A percentile compares a stretch with the other conserved stretches of the same genome.
These are phyloP conservation scores for Malacoraja senta DNA, from an alignment of 2,797 vertebrate genomes.

Conservation along the genomic window DNA sequence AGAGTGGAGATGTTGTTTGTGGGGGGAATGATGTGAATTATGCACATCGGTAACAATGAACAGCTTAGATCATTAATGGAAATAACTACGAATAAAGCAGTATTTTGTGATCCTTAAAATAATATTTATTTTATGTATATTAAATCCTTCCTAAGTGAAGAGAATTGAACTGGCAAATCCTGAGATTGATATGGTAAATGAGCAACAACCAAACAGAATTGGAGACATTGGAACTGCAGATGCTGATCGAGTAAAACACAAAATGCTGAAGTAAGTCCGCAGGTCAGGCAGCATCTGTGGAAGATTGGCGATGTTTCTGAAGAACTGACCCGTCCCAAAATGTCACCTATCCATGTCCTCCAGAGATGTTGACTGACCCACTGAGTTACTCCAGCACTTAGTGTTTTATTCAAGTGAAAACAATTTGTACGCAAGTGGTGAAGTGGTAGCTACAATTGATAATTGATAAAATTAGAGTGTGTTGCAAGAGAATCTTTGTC, in stretches of 20 bases:
- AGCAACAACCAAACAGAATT: background rate
- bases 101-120: background rate
- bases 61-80: background rate
- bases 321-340: no score
- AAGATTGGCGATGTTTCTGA: no score
- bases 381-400: no score
- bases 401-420: background rate
- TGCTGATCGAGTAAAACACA: no score
- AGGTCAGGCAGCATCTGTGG: no score
- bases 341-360: no score
- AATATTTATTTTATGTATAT: background rate
- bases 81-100: background rate
- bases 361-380: no score
- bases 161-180: background rate
- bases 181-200: background rate
- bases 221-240: no score
- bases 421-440: background rate
- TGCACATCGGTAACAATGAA: background rate
- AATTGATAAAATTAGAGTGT: background rate
- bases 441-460: background rate
- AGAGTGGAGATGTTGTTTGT: background rate
- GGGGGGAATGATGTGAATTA: background rate
- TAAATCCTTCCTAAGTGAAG: background rate
- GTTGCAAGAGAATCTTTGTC: background rate
- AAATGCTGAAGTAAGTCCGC: no score